Base-by-base conservation (phyloP, 2,113 vertebrate genomes). In the Myrmecophaga tridactyla region DNA sequence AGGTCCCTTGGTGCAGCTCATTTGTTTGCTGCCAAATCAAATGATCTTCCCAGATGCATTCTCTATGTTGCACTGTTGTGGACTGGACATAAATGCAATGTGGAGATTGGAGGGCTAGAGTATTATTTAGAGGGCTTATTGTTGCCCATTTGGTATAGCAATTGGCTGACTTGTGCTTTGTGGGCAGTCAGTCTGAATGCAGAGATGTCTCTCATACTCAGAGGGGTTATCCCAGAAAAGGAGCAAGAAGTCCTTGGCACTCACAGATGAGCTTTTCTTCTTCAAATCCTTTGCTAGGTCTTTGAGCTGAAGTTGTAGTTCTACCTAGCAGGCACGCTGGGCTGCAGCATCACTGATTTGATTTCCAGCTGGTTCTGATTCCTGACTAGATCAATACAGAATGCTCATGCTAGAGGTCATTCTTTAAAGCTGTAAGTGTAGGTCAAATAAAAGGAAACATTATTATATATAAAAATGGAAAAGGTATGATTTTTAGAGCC, bases 311-410 rank as follows among this genome's bases (percentile, higher is more conserved):
- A 53, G 29, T 41, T 60, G 75, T 31, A 36, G 18, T 62, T 96
- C 76, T 73, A 77, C 63, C 67, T 85, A 96, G 90, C 81, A 96
- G 95, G 88, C 56, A 76, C 18, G 27, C 17, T 34, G 83, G 80
- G 75, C 56, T 53, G 62, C 46, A 93, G 53, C 36, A 39, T 17
- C 69, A 36, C 65, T 43, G 72, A 94, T 80, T 95, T 86, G 77
- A 89, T 93, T 72, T 94, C 88, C 70, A 83, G 77, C 94, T 95
- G 92, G 94, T 62, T 97, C 94, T 95, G 93, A 97, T 92, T 83
- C 39, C 46, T 0, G 0, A 56, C 86, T 72, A 60, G 63, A 96
- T 95, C 90, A 86, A 95, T 96, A 78, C 21, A 88, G 89, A 92
- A 92, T 65, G 70, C 78, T 97, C 69, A 86, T 60, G 95, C 23